Evolutionary conservation across 2,888 invertebrate genomes (phyloP), one percentile per base, ranked within the genome.

Genomic region (Drosophila hamatofila): DNA sequence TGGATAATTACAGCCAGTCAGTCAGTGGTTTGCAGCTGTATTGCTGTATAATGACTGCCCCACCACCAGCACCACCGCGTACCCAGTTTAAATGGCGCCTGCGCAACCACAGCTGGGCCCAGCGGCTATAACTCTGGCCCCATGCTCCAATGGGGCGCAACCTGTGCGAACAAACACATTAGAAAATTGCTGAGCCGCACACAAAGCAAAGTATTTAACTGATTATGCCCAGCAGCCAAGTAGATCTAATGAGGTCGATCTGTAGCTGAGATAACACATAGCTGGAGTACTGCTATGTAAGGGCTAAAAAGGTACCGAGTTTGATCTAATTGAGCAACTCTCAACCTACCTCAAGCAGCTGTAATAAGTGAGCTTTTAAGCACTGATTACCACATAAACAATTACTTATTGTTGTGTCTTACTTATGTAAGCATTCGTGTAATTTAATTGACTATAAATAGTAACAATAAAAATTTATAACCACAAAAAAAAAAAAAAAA

Each of bases 1-100:
- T 78, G 66, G 66, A 68, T 80, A 81, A 81, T 80, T 80, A 75
- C 72, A 80, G 72, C 46, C 66, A 55, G 66, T 12, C 60, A 44
- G 39, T 21, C 57, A 58, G 33, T 55, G 37, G n/a, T 27, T 27
- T 68, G 62, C 72, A 76, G 64, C 76, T 68, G 71, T 63, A 54
- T 14, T 48, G 54, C 62, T 56, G 18, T 42, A 44, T 42, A 49
- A 65, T 52, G 30, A 46, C 30, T 66, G 54, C 46, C 67, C 54
- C 66, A 42, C 48, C 51, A 39, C 30, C 35, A 37, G 16, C 42
- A 30, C 48, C 46, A 21, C 16, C 35, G 41, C 18, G 27, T 25
- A 37, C 14, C 23, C 58, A 54, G 18, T 39, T 71, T 56, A 58
- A 57, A 46, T 55, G 66, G 52, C 57, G 44, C 64, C 60, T 62